Percentiles rank a stretch among this genome's conserved stretches.
These are phyloP conservation scores for Mesoclemmys tuberculata DNA, from an alignment of 2,113 vertebrate genomes.

Conservation along the genomic window DNA sequence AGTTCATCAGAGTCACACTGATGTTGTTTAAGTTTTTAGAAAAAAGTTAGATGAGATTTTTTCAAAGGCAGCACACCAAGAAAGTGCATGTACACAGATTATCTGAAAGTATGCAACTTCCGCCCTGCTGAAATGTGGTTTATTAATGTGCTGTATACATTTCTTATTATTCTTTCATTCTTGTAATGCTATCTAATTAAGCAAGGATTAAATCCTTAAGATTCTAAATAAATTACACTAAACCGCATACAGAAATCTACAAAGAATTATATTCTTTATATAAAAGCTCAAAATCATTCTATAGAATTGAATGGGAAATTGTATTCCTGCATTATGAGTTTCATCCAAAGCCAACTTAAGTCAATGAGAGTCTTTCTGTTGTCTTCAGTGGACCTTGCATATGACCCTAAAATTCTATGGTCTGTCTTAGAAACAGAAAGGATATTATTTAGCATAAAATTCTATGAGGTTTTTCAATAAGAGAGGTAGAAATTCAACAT, in stretches of 20 bases:
- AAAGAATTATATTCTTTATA: background rate
- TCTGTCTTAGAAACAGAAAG: background rate
- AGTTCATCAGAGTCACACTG: background rate
- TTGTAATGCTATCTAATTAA: background rate
- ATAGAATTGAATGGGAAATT: background rate
- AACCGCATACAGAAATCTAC: background rate
- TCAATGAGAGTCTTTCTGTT: background rate
- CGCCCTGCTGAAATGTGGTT: background rate
- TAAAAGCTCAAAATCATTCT: background rate
- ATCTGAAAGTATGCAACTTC: background rate
- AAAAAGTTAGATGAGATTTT: background rate
- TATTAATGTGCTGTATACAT: too few relatives aligned
- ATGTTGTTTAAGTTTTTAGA: background rate
- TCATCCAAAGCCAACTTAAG: background rate
- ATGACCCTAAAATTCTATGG: background rate
- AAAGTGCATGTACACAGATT: background rate
- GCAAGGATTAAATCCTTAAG: background rate
- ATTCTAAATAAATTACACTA: background rate
- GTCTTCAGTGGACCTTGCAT: background rate
- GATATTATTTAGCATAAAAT: background rate
- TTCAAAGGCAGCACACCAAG: background rate
- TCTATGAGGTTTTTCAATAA: background rate
- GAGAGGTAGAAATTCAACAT: background rate
- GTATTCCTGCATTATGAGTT: background rate
- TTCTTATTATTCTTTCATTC: background rate